A percentile compares a stretch with the other conserved stretches of the same genome.
Evolutionary conservation across 2,888 invertebrate species (phyloP).

Genomic region (Latrodectus hesperus): DNA sequence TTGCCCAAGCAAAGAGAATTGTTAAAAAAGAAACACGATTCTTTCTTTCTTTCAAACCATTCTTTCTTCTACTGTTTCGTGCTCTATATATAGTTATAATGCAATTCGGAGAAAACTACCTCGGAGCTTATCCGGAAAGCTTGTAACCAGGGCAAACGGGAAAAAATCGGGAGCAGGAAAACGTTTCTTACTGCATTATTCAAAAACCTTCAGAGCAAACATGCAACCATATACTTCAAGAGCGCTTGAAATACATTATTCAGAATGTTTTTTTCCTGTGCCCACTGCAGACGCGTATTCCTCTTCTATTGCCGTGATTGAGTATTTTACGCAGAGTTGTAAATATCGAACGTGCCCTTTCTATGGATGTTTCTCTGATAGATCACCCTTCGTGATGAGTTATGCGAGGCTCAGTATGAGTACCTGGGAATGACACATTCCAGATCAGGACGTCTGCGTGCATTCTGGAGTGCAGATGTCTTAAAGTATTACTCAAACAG

Average conservation of each 20-base stretch:
- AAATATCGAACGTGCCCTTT: slow-evolving; percentile 37
- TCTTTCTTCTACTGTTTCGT: background rate
- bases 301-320: slow-evolving; percentile 41
- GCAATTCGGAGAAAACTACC: background rate
- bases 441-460: too few species aligned
- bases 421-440: background rate
- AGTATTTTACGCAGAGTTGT: slow-evolving; percentile 37
- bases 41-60: too few species aligned
- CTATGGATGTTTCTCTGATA: slow-evolving; percentile 6
- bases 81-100: slow-evolving; percentile 17
- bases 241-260: slow-evolving; percentile 46
- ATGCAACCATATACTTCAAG: slow-evolving; percentile 47
- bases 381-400: slow-evolving; percentile 15
- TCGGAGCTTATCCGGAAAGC: background rate
- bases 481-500: too few species aligned
- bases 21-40: too few species aligned
- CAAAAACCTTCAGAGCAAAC: slow-evolving; percentile 31
- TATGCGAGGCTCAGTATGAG: background rate
- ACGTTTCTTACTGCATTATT: slow-evolving; percentile 45
- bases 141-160: background rate
- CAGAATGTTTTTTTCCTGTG: slow-evolving; percentile 15
- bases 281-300: slow-evolving; percentile 11
- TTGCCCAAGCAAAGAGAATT: too few species aligned
- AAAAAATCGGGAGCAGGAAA: slow-evolving; percentile 18
- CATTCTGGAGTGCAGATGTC: too few species aligned